Evolutionary conservation across 2,113 vertebrate species (phyloP).

Genomic region (Damaliscus lunatus): DNA sequence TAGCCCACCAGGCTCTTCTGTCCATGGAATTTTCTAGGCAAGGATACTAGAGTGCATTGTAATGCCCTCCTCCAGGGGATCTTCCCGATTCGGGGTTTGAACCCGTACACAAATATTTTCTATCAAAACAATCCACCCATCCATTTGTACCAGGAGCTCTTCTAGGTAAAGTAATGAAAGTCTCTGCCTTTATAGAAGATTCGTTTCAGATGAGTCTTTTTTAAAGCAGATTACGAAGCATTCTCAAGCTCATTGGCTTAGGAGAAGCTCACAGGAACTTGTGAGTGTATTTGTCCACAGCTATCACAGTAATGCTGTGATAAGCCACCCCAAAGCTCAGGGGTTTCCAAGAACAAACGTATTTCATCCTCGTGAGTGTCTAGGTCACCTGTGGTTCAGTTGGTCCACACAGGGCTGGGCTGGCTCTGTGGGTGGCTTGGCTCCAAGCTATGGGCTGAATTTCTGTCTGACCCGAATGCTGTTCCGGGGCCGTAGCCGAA

Average conservation of each 20-base stretch:
- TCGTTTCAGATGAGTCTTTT: neutral
- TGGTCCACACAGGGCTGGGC: neutral
- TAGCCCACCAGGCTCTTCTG: neutral
- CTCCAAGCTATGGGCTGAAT: neutral
- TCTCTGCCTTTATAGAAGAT: neutral
- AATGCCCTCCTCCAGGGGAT: neutral
- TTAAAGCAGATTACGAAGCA: neutral
- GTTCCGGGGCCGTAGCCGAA: neutral
- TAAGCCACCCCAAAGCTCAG: neutral
- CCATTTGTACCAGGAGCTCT: neutral
- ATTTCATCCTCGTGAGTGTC: neutral
- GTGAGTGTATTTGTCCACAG: neutral
- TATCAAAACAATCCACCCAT: neutral
- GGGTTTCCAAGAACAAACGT: neutral
- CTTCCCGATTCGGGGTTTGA: neutral
- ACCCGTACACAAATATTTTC: neutral
- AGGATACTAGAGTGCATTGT: neutral
- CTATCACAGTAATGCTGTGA: accelerated
- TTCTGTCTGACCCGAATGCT: accelerated
- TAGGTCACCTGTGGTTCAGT: accelerated
- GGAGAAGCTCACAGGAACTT: neutral
- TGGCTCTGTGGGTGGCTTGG: neutral
- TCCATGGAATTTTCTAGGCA: neutral
- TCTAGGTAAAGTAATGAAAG: neutral
- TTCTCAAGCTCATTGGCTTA: neutral